Evolutionary conservation across 2,113 vertebrate genomes (phyloP), one percentile per base, ranked within the genome.

Genomic region (Acanthisitta chloris): DNA sequence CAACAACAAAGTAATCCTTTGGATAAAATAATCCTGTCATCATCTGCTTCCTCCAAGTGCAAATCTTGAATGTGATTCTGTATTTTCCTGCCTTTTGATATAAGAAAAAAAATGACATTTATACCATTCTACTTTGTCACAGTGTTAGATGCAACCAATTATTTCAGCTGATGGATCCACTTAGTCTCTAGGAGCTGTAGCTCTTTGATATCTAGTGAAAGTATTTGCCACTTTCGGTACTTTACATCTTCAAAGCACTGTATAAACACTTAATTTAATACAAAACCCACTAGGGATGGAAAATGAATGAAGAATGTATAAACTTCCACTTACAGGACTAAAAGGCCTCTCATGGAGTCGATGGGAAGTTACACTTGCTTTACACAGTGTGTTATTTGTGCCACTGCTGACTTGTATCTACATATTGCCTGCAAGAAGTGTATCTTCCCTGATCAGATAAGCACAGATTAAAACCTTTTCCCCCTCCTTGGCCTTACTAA

Each of bases 241-340:
- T 93, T 95, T 86, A 71, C 59, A 86, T 90, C 93, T 96, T 97
- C 90, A 96, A 96, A 97, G 88, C 17, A 1, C 85, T 88, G 72
- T 74, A 70, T 93, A 92, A 96, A 93, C 96, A 94, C 55, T 88
- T 92, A 88, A 94, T 93, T 95, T 93, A 94, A 71, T 86, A 55
- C 31, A 57, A 86, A 86, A 26, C 20, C 93, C 90, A 81, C 85
- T 38, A 14, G 90, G 93, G 92, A 86, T 33, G 76, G 67, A 33
- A 86, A 95, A 90, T 86, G 82, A 96, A 66, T 85, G 85, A 90
- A 57, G 46, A 59, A 64, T 43, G n/a, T 92, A 92, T 85, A 88
- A 88, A 90, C 79, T 90, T 81, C 28, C 57, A 59, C 51, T 93
- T 92, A 51, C 5, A 78, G 79, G 74, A 51, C 90, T 95, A 78